These are phyloP conservation scores for Propithecus perrieri DNA, from an alignment of 2,797 vertebrate genomes.

Conservation along the genomic window DNA sequence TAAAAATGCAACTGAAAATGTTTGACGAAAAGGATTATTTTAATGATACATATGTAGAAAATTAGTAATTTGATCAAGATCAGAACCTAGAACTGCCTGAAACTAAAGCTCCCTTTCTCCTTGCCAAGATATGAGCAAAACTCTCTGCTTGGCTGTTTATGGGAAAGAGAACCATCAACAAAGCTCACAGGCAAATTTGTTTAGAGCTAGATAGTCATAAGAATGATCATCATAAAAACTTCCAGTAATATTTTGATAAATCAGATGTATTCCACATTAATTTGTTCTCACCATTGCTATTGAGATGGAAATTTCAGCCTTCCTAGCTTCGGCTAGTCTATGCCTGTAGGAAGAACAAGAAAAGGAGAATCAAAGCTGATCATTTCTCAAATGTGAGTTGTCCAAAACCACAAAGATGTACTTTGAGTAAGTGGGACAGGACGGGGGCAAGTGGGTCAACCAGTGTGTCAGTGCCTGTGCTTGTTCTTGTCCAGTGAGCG, in stretches of 20 bases:
- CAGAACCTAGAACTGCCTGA: neutral
- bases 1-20: neutral
- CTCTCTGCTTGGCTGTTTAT: neutral
- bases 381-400: neutral
- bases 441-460: neutral
- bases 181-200: neutral
- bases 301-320: neutral
- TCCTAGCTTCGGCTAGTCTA: neutral
- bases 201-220: neutral
- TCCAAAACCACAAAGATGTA: neutral
- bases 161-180: neutral
- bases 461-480: too few relatives aligned
- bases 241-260: neutral
- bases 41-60: neutral
- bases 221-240: conserved; percentile 2
- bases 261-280: neutral
- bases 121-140: neutral
- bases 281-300: neutral
- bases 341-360: neutral
- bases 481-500: neutral
- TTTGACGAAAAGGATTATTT: neutral
- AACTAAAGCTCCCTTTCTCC: neutral
- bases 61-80: conserved; percentile 15
- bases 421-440: neutral
- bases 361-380: conserved; percentile 12